Conservation (phyloP, 2,113 vertebrate genomes). For the Tricholaema leucomelas region DNA sequence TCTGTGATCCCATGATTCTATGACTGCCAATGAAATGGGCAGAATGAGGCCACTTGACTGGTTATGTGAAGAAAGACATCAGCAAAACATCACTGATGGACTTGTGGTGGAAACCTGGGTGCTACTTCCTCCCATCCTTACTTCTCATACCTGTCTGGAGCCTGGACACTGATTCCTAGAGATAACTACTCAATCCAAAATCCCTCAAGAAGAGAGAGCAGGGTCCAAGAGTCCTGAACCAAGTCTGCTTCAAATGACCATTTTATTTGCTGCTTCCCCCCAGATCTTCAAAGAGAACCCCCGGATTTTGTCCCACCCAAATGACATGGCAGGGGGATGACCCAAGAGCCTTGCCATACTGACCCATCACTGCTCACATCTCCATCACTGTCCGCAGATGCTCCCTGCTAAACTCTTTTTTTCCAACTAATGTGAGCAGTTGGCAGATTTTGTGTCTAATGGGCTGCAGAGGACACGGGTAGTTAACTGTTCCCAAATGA, state of each 20-base stretch:
- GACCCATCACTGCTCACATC: neutral
- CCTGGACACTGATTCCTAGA: neutral
- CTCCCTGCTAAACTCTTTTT: neutral
- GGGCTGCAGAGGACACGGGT: neutral
- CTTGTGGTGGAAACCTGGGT: neutral
- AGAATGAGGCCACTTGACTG: neutral
- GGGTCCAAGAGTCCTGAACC: neutral
- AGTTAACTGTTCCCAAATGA: constrained; percentile 57
- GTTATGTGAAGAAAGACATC: accelerated
- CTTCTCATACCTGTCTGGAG: neutral
- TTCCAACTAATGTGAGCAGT: constrained; percentile 29
- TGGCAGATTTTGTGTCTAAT: constrained; percentile 60
- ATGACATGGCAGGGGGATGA: accelerated
- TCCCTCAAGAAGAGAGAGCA: neutral
- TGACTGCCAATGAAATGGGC: neutral
- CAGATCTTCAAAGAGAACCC: neutral
- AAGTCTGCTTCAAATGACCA: neutral
- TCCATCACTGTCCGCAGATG: neutral
- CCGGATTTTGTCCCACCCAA: neutral
- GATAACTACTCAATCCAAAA: neutral
- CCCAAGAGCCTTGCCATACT: too few relatives aligned
- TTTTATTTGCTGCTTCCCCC: neutral
- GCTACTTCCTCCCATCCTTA: neutral
- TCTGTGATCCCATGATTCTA: neutral
- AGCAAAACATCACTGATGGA: neutral